Evolutionary conservation across 2,797 vertebrate genomes (phyloP).

Genomic region (Graptemys geographica): DNA sequence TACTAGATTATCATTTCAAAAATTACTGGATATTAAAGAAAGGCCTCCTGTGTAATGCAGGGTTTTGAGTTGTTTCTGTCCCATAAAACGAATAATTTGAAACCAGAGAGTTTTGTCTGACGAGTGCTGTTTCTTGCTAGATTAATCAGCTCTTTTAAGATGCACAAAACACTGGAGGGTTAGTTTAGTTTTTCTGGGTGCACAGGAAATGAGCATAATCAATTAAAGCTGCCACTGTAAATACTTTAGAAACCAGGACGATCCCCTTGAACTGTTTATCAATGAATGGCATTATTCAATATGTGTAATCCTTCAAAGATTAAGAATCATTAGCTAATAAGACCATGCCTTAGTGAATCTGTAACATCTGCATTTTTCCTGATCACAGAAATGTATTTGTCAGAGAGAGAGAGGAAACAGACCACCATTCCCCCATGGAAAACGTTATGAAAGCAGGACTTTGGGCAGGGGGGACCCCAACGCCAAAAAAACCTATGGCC

Average conservation of each 20-base stretch:
- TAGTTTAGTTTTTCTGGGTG: constrained; percentile 13
- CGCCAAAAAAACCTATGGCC: neutral
- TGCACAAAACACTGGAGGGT: neutral
- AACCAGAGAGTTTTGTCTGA: neutral
- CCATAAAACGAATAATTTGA: neutral
- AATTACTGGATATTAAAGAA: neutral
- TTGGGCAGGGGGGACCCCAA: neutral
- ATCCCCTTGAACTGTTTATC: constrained; percentile 46
- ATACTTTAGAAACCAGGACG: constrained; percentile 29
- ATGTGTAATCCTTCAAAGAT: constrained; percentile 51
- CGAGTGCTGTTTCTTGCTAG: neutral
- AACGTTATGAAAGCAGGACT: constrained; percentile 14
- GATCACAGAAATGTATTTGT: constrained; percentile 68
- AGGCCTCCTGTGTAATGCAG: neutral
- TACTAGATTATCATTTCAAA: neutral
- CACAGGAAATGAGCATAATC: constrained; percentile 30
- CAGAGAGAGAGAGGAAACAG: constrained; percentile 54
- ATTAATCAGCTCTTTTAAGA: neutral
- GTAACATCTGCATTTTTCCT: constrained; percentile 71
- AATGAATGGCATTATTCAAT: constrained; percentile 64
- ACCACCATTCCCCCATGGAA: constrained; percentile 40
- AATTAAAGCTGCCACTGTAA: neutral
- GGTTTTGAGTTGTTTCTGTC: neutral
- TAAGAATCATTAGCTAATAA: constrained; percentile 66
- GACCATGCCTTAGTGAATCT: constrained; percentile 47